A percentile compares a stretch with the other conserved stretches of the same genome.
phyloP scores from a whole-genome alignment of 2,888 invertebrate genomes.

The Aphidius colemani region DNA sequence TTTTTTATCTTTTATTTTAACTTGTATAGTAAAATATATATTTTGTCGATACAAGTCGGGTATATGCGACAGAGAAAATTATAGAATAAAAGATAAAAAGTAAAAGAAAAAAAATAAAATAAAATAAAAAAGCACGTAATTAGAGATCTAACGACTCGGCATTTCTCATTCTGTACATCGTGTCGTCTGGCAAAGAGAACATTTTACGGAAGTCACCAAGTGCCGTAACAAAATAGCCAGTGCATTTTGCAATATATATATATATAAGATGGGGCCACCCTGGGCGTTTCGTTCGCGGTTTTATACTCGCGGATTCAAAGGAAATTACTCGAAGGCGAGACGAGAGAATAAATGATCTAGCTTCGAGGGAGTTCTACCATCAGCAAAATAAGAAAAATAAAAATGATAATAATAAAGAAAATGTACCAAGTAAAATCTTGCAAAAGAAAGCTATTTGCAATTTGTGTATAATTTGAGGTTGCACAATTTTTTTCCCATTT shows the following conservation, averaged over 20 bases:
- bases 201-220: slow-evolving; percentile 9
- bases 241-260: background rate
- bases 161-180: slow-evolving; percentile 19
- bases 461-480: slow-evolving; percentile 6
- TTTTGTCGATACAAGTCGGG: no score
- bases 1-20: no score
- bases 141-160: slow-evolving; percentile 33
- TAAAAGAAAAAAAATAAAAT: slow-evolving; percentile 4
- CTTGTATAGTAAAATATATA: no score
- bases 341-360: slow-evolving; percentile 11
- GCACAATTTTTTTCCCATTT: background rate
- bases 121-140: slow-evolving; percentile 31
- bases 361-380: background rate
- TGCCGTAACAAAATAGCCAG: slow-evolving; percentile 1
- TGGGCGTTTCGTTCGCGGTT: background rate
- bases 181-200: slow-evolving; percentile 9
- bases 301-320: slow-evolving; percentile 6
- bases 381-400: background rate
- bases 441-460: slow-evolving; percentile 9
- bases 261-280: slow-evolving; percentile 5
- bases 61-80: no score
- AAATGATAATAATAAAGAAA: background rate
- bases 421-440: background rate
- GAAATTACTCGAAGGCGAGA: slow-evolving; percentile 18
- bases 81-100: background rate